Percentiles rank a stretch among this genome's conserved stretches.
Evolutionary conservation across 1,140 invertebrate species (phyloP).

Genomic region (Littorina saxatilis): DNA sequence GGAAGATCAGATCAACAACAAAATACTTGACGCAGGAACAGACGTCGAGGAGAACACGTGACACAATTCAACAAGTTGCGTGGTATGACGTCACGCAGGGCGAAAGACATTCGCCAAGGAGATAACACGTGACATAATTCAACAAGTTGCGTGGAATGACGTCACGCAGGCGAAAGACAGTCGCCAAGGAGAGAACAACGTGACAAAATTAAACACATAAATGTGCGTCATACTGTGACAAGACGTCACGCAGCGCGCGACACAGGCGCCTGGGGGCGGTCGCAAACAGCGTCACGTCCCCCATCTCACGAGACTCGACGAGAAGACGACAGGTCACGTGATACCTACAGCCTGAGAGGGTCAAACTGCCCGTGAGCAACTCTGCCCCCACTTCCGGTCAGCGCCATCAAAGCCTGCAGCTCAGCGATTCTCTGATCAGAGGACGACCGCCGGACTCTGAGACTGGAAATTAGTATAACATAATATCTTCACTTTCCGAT

Average conservation of each 20-base stretch:
- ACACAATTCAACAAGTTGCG: neutral
- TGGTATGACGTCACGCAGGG: neutral
- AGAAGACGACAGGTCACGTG: neutral
- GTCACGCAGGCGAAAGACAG: neutral
- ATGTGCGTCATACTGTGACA: too few species aligned
- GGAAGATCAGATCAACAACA: too few species aligned
- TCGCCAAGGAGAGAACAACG: neutral
- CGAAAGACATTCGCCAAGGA: neutral
- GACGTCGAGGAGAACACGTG: neutral
- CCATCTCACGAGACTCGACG: neutral
- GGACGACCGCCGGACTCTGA: slow-evolving; percentile 60
- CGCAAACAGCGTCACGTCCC: neutral
- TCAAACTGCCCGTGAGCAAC: slow-evolving; percentile 64
- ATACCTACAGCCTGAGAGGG: slow-evolving; percentile 61
- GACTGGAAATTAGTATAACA: slow-evolving; percentile 24
- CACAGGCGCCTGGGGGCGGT: neutral
- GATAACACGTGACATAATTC: neutral
- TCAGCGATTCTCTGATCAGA: slow-evolving; percentile 67
- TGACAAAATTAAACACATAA: neutral
- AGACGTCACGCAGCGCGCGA: neutral
- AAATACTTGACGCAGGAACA: neutral
- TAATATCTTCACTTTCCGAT: too few species aligned
- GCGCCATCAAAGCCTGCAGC: slow-evolving; percentile 61
- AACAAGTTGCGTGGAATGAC: neutral
- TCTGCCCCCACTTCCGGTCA: slow-evolving; percentile 48